Evolutionary conservation across 2,113 vertebrate genomes (phyloP).

Genomic region (Equus przewalskii): DNA sequence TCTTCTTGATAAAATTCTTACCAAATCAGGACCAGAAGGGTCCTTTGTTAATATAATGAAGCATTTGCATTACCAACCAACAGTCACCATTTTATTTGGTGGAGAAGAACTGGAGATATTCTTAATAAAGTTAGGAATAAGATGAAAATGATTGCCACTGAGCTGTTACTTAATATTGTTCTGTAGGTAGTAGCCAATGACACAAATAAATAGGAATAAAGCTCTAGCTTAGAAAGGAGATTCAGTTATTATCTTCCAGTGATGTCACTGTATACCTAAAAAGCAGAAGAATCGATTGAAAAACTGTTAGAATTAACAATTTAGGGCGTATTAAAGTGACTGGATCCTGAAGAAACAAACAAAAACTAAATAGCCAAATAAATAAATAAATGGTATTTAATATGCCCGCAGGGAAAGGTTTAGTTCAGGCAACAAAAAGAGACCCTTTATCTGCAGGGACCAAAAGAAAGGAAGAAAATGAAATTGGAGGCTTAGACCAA

Average conservation of each 20-base stretch:
- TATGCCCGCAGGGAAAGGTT: neutral
- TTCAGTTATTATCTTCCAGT: neutral
- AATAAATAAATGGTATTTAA: slow-evolving; percentile 1
- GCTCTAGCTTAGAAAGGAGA: neutral
- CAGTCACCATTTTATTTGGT: neutral
- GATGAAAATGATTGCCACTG: neutral
- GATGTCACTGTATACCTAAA: neutral
- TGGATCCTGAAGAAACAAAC: neutral
- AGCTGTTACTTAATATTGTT: neutral
- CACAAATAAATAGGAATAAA: neutral
- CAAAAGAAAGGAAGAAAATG: neutral
- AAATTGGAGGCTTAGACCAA: neutral
- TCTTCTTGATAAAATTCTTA: neutral
- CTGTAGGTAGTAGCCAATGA: neutral
- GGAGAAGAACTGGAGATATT: neutral
- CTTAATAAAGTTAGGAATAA: neutral
- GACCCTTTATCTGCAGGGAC: neutral
- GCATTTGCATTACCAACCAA: neutral
- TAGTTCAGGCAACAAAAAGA: neutral
- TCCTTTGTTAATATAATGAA: neutral
- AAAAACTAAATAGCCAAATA: neutral
- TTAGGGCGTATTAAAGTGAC: neutral
- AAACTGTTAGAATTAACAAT: neutral
- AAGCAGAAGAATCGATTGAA: neutral
- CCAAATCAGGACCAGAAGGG: neutral